Evolutionary conservation across 2,888 invertebrate genomes (phyloP).

Genomic region (Clunio marinus): DNA sequence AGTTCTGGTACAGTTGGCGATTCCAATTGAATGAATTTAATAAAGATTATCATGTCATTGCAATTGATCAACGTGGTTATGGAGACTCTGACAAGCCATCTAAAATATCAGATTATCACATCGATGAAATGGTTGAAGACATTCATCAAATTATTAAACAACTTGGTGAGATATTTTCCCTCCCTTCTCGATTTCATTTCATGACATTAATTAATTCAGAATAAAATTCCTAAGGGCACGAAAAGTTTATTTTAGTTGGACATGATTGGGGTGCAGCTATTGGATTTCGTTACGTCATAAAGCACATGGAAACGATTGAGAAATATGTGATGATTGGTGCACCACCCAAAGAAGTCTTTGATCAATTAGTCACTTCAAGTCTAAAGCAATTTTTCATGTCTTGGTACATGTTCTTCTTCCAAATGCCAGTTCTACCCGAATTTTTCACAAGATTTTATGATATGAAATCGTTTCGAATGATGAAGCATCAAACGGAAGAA

Average conservation of each 20-base stretch:
- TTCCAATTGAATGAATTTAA: constrained; percentile 64
- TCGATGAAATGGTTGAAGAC: constrained; percentile 57
- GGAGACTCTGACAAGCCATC: constrained; percentile 64
- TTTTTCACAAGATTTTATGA: constrained; percentile 52
- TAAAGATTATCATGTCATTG: constrained; percentile 62
- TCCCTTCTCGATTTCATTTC: background rate
- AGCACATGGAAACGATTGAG: constrained; percentile 57
- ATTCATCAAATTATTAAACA: constrained; percentile 57
- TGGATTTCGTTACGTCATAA: constrained; percentile 55
- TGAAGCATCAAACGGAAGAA: constrained; percentile 50
- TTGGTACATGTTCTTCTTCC: constrained; percentile 60
- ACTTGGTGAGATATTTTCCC: constrained; percentile 49
- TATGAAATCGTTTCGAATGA: constrained; percentile 47
- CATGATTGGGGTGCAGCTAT: constrained; percentile 68
- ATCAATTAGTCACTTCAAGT: constrained; percentile 49
- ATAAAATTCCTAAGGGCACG: constrained; percentile 48
- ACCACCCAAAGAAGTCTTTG: constrained; percentile 53
- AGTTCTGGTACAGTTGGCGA: constrained; percentile 74
- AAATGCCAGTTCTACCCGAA: constrained; percentile 57
- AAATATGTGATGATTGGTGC: constrained; percentile 56
- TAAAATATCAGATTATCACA: constrained; percentile 53
- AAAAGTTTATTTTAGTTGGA: constrained; percentile 56
- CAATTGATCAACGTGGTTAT: constrained; percentile 66
- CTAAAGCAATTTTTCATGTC: constrained; percentile 49
- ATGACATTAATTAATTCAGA: background rate